These are phyloP conservation scores for Apodemia zela DNA, from an alignment of 2,888 invertebrate species.

Conservation along the genomic window DNA sequence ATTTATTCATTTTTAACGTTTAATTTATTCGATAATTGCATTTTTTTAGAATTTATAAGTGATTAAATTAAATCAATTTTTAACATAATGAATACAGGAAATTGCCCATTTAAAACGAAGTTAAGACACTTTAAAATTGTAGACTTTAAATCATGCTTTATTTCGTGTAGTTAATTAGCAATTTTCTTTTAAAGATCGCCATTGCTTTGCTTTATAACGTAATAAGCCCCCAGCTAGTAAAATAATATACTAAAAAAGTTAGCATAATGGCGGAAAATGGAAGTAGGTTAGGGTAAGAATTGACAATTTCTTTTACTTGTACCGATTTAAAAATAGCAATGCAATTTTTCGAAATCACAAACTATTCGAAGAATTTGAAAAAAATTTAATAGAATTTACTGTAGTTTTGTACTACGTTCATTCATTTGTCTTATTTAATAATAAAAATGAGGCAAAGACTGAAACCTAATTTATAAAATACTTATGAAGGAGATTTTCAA, in stretches of 20 bases:
- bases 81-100: neutral
- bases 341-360: neutral
- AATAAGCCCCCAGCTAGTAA: too few relatives aligned
- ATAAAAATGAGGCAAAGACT: too few relatives aligned
- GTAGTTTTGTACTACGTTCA: too few relatives aligned
- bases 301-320: too few relatives aligned
- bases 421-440: too few relatives aligned
- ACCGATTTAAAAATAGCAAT: neutral
- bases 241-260: too few relatives aligned
- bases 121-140: neutral
- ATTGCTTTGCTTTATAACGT: too few relatives aligned
- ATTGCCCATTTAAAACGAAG: neutral
- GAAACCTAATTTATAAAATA: too few relatives aligned
- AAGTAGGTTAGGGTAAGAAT: too few relatives aligned
- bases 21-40: conserved; percentile 1
- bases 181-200: neutral
- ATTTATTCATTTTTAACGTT: neutral
- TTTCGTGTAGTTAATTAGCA: neutral
- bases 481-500: too few relatives aligned
- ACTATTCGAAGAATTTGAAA: neutral
- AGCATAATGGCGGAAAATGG: too few relatives aligned
- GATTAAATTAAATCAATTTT: neutral
- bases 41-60: neutral
- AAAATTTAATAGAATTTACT: too few relatives aligned
- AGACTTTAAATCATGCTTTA: neutral